phyloP scores from a whole-genome alignment of 1,140 invertebrate species.

The Drosophila pseudoananassae region DNA sequence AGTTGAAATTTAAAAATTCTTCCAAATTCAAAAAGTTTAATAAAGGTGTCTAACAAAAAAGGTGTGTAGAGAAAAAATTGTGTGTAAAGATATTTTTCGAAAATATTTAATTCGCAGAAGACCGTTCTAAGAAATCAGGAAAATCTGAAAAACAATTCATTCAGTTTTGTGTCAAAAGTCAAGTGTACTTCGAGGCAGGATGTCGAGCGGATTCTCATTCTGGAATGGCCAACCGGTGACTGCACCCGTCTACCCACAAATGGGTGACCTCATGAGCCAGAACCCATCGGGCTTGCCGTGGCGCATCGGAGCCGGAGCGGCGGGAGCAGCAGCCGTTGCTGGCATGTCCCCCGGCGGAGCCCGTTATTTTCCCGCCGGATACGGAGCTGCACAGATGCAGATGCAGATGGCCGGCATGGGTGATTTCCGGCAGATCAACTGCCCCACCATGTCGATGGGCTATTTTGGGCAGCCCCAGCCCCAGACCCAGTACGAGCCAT shows the following conservation, averaged over 20 bases:
- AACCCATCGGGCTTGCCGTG: background rate
- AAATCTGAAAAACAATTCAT: background rate
- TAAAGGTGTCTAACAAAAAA: too few species aligned
- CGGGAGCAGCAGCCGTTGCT: background rate
- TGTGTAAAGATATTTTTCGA: background rate
- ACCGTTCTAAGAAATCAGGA: background rate
- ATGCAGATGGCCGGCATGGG: slow-evolving; percentile 22
- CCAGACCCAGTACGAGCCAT: slow-evolving; percentile 10
- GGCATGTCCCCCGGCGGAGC: background rate
- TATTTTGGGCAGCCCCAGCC: background rate
- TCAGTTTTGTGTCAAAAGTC: background rate
- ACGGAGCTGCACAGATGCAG: background rate
- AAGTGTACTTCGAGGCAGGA: background rate
- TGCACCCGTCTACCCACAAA: slow-evolving; percentile 35
- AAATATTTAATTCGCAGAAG: background rate
- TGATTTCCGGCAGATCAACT: slow-evolving; percentile 7
- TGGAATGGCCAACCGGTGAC: slow-evolving; percentile 45
- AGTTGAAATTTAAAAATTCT: background rate
- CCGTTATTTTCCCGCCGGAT: background rate
- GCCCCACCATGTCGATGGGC: background rate
- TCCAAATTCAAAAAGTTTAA: background rate
- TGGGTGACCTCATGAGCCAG: slow-evolving; percentile 21
- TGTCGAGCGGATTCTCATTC: slow-evolving; percentile 21
- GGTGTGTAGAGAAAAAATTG: background rate
- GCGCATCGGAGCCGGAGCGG: background rate